phyloP scores from a whole-genome alignment of 2,113 vertebrate species.

The Nibea albiflora region DNA sequence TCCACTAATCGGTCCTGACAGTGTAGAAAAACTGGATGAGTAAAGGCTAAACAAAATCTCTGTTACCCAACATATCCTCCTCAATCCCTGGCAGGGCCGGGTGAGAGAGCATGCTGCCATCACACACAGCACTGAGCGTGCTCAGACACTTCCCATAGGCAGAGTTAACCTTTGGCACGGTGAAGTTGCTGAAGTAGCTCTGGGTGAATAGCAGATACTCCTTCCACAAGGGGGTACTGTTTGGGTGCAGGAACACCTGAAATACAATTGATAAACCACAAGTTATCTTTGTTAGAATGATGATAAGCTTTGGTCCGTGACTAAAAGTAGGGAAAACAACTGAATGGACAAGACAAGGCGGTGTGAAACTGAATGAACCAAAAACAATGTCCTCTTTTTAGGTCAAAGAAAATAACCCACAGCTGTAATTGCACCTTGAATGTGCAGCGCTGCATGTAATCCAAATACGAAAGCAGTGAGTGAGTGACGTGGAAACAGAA shows the following conservation, averaged over 20 bases:
- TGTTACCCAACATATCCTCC: constrained; percentile 91
- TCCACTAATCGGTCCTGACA: neutral
- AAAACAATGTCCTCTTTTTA: neutral
- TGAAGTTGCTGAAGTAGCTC: constrained; percentile 95
- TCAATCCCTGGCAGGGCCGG: constrained; percentile 89
- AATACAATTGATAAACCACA: neutral
- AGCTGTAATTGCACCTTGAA: neutral
- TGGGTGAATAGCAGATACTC: constrained; percentile 93
- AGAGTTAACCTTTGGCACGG: constrained; percentile 88
- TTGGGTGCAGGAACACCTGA: constrained; percentile 93
- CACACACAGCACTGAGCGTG: constrained; percentile 90
- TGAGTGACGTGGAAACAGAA: neutral
- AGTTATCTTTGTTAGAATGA: neutral
- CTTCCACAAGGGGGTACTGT: constrained; percentile 91
- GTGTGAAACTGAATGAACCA: neutral
- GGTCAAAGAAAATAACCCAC: neutral
- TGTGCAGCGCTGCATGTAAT: neutral
- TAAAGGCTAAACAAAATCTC: neutral
- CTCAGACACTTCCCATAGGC: constrained; percentile 94
- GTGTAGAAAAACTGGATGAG: neutral
- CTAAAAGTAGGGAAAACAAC: neutral
- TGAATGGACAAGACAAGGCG: neutral
- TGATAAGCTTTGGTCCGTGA: neutral
- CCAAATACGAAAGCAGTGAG: neutral
- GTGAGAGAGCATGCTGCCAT: constrained; percentile 95